Evolutionary conservation across 2,888 invertebrate genomes (phyloP), one percentile per base, ranked within the genome.

Genomic region (Lasioglossum pauxillum): DNA sequence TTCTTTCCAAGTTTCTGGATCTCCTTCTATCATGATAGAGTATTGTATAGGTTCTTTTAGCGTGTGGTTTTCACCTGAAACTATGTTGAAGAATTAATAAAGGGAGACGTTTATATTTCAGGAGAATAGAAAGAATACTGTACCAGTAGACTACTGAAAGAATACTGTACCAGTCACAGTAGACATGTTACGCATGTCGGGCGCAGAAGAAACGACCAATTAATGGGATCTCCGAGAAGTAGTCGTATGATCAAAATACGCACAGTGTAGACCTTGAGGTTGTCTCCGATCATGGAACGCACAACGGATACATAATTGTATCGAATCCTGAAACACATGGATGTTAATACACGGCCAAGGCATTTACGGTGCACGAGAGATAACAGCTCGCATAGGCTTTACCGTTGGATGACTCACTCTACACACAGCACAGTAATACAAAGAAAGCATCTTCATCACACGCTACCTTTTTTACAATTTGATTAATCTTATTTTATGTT

Each of bases 131-230:
- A 91, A 89, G 69, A 91, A 91, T 73, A 87, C 84, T 5, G 53
- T 90, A 60, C 88, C 90, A 31, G n/a, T n/a, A n/a, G n/a, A n/a
- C n/a, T n/a, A n/a, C n/a, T n/a, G 88, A 82, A 91, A 89, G 69
- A 91, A 91, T 73, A 87, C 84, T 5, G 53, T 90, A 60, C 88
- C 90, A 31, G n/a, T 95, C 69, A 95, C 95, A 0, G 57, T 94
- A 75, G 95, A 95, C 53, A 95, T 95, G 95, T 80, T 95, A 35
- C 46, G 4, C 46, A 16, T 16, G 16, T 46, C 64, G 92, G 92
- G 77, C 92, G 92, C 67, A 92, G 90, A 90, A 64, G 89, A 16
- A 77, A 31, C 41, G 92, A 93, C 53, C 90, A 89, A 31, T 87
- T 83, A 57, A 38, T 85, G 44, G 92, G 91, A 88, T 94, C 94